phyloP scores from a whole-genome alignment of 2,888 invertebrate species.

The Athetis lepigone region DNA sequence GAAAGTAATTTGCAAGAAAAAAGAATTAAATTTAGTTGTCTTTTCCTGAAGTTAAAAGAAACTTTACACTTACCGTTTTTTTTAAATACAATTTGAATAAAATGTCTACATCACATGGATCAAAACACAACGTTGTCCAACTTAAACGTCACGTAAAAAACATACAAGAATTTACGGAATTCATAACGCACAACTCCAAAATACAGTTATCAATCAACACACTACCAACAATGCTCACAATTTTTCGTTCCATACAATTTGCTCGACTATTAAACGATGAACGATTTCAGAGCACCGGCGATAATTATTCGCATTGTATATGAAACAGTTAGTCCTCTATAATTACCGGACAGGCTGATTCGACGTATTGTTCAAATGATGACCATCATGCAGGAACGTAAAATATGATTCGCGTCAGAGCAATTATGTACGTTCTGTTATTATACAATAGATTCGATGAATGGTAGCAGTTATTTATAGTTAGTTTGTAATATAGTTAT shows the following conservation, averaged over 20 bases:
- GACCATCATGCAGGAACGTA: constrained; percentile 68
- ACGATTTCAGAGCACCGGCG: constrained; percentile 83
- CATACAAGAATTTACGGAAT: constrained; percentile 1
- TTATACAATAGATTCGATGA: constrained; percentile 60
- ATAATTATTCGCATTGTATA: constrained; percentile 88
- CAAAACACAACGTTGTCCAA: not conserved
- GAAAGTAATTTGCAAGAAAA: no score
- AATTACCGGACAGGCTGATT: constrained; percentile 85
- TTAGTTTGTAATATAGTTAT: constrained; percentile 53
- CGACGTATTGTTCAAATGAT: constrained; percentile 87
- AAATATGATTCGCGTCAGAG: constrained; percentile 66
- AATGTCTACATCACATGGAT: no score
- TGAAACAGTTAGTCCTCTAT: constrained; percentile 84
- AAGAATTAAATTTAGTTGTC: no score
- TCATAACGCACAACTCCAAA: constrained; percentile 29
- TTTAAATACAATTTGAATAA: no score
- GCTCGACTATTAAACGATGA: constrained; percentile 79
- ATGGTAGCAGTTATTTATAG: constrained; percentile 41
- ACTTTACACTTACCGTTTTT: no score
- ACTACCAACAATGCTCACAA: constrained; percentile 45
- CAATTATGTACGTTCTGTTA: constrained; percentile 60
- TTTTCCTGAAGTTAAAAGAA: no score
- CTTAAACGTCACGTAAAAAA: not conserved
- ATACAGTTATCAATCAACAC: constrained; percentile 44
- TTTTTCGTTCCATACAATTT: constrained; percentile 72